These are phyloP conservation scores for Paratrypauchen microcephalus DNA, from an alignment of 2,797 vertebrate genomes.

Conservation along the genomic window DNA sequence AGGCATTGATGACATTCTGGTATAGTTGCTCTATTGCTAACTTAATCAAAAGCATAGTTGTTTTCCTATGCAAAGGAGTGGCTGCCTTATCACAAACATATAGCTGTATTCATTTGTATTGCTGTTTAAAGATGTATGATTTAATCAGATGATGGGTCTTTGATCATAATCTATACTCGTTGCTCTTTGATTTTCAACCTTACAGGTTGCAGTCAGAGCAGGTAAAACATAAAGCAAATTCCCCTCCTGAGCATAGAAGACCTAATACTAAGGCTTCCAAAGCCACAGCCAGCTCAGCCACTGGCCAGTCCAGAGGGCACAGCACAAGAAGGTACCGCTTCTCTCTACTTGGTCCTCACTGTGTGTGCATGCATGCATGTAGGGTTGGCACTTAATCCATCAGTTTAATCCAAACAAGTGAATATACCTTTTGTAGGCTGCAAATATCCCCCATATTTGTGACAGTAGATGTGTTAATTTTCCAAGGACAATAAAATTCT, in stretches of 20 bases:
- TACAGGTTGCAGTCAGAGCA: slow-evolving; percentile 99
- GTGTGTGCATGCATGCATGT: slow-evolving; percentile 52
- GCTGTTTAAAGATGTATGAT: not conserved
- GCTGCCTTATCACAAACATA: slow-evolving; percentile 24
- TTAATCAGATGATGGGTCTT: slow-evolving; percentile 2
- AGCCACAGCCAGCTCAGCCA: slow-evolving; percentile 94
- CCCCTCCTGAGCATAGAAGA: slow-evolving; percentile 99
- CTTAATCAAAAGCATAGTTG: slow-evolving; percentile 14
- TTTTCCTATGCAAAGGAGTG: slow-evolving; percentile 22
- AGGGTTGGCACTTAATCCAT: slow-evolving; percentile 25
- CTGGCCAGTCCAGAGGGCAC: slow-evolving; percentile 97
- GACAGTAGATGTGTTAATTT: not conserved
- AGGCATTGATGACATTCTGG: slow-evolving; percentile 1
- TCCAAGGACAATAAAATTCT: slow-evolving; percentile 8
- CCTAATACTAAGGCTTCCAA: slow-evolving; percentile 98
- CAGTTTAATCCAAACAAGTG: not conserved
- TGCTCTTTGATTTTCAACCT: slow-evolving; percentile 87
- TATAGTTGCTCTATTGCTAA: slow-evolving; percentile 9
- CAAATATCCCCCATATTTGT: no score
- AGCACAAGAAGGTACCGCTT: slow-evolving; percentile 95
- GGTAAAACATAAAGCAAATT: slow-evolving; percentile 98
- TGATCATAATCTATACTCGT: slow-evolving; percentile 60
- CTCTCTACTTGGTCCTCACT: slow-evolving; percentile 71
- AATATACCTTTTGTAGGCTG: slow-evolving; percentile 9
- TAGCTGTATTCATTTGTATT: slow-evolving; percentile 5